Evolutionary conservation across 2,888 invertebrate species (phyloP).

Genomic region (Odontocerum albicorne): DNA sequence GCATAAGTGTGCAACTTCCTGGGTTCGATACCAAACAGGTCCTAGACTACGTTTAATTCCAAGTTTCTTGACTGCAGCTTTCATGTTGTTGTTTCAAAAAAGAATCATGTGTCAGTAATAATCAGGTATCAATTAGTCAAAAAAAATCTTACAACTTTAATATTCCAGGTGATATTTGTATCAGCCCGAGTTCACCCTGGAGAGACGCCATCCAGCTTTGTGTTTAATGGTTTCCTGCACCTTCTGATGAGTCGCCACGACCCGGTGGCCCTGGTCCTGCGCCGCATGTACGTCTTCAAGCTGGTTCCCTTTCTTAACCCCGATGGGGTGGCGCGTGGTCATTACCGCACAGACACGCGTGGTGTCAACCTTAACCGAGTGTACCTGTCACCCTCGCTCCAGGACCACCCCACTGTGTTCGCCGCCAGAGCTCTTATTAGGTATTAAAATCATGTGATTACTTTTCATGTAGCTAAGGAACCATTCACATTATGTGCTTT

Average conservation of each 20-base stretch:
- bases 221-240: constrained; percentile 85
- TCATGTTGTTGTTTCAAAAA: too few species aligned
- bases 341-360: constrained; percentile 82
- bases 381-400: constrained; percentile 75
- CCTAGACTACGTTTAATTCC: too few species aligned
- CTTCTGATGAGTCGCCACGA: constrained; percentile 75
- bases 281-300: constrained; percentile 83
- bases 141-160: constrained; percentile 5
- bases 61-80: too few species aligned
- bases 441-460: constrained; percentile 41
- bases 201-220: constrained; percentile 89
- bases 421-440: constrained; percentile 78
- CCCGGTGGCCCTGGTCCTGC: constrained; percentile 69
- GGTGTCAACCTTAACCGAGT: constrained; percentile 89
- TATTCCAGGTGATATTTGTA: constrained; percentile 72
- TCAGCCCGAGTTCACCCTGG: constrained; percentile 92
- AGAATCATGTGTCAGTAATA: neutral
- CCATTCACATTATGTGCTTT: too few species aligned
- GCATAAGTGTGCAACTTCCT: too few species aligned
- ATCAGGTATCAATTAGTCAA: too few species aligned
- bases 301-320: constrained; percentile 90
- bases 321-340: constrained; percentile 85
- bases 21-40: too few species aligned
- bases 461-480: neutral
- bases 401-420: constrained; percentile 81